A percentile compares a stretch with the other conserved stretches of the same genome.
These are phyloP conservation scores for Liopterus haemorrhoidalis DNA, from an alignment of 2,888 invertebrate species.

Conservation along the genomic window DNA sequence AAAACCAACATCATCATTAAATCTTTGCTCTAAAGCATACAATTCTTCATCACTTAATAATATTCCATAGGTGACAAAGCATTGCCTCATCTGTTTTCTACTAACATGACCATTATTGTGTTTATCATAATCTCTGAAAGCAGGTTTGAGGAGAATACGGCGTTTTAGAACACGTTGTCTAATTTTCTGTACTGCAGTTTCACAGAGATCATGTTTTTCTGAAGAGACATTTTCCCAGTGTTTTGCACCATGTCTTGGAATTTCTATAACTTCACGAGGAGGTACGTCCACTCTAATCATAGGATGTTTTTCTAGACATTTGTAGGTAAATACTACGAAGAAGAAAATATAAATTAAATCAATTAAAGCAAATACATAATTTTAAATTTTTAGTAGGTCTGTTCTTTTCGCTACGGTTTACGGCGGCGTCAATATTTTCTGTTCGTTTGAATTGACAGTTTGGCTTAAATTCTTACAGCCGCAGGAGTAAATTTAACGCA, in stretches of 20 bases:
- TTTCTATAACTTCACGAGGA: slow-evolving; percentile 48
- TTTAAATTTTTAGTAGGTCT: too few species aligned
- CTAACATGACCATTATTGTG: slow-evolving; percentile 67
- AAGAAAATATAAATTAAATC: too few species aligned
- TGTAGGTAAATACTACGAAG: slow-evolving; percentile 55
- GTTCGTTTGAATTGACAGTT: too few species aligned
- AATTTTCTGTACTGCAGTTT: slow-evolving; percentile 58
- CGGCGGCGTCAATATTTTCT: too few species aligned
- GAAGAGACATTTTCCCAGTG: slow-evolving; percentile 47
- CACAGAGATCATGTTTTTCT: slow-evolving; percentile 50
- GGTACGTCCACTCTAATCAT: slow-evolving; percentile 52
- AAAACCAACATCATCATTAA: slow-evolving; percentile 69
- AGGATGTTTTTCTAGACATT: slow-evolving; percentile 65
- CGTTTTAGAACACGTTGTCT: slow-evolving; percentile 57
- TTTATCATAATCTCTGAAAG: slow-evolving; percentile 65
- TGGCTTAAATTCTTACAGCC: too few species aligned
- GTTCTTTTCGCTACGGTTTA: too few species aligned
- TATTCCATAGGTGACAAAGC: slow-evolving; percentile 61
- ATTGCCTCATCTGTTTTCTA: slow-evolving; percentile 63
- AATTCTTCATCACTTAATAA: slow-evolving; percentile 60
- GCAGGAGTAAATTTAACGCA: too few species aligned
- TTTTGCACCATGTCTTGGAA: slow-evolving; percentile 47
- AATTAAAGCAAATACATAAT: too few species aligned
- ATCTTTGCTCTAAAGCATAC: slow-evolving; percentile 62
- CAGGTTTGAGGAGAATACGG: slow-evolving; percentile 58